Evolutionary conservation across 2,888 invertebrate genomes (phyloP), one percentile per base, ranked within the genome.

Genomic region (Abrostola tripartita): DNA sequence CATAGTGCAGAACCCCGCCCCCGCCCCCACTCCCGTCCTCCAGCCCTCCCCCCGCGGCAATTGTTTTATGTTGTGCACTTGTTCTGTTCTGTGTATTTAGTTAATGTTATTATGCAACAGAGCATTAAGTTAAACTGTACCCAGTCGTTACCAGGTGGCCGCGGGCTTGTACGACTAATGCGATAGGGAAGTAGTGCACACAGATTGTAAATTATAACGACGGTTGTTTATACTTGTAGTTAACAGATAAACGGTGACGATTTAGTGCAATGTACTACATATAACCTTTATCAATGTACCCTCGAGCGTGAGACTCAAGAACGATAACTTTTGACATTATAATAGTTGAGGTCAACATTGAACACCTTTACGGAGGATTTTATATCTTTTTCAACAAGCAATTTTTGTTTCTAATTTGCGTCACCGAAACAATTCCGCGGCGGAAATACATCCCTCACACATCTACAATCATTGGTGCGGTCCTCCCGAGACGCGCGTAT

Each of bases 371-470:
- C 8, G 14, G 14, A 14, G 14, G 24, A 12, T 44, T 44, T 49
- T 12, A n/a, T 37, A 41, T 42, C 24, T 12, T 14, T 38, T 38
- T 5, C 5, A 37, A 40, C 9, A 37, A 56, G 51, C 52, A 49
- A 56, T 63, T 62, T 65, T 61, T 51, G 41, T 49, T 58, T 44
- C 9, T 50, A 52, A 53, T 61, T 42, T 14, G 61, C 42, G 38
- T 44, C 8, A 35, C 10, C n/a, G 12, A 49, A 68, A 61, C 51
- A 55, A 65, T 65, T 65, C 35, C 12, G 36, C 11, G 41, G 12
- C 12, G 37, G 47, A 57, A 37, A 50, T 36, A 61, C 35, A 60
- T 64, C 36, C 40, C 24, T 44, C 37, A 49, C 41, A 35, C 41
- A 41, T 65, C 41, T 37, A 10, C 59, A 51, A 50, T 60, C 14